Evolutionary conservation across 2,888 invertebrate species (phyloP), one percentile per base, ranked within the genome.

Genomic region (Amorpha juglandis): DNA sequence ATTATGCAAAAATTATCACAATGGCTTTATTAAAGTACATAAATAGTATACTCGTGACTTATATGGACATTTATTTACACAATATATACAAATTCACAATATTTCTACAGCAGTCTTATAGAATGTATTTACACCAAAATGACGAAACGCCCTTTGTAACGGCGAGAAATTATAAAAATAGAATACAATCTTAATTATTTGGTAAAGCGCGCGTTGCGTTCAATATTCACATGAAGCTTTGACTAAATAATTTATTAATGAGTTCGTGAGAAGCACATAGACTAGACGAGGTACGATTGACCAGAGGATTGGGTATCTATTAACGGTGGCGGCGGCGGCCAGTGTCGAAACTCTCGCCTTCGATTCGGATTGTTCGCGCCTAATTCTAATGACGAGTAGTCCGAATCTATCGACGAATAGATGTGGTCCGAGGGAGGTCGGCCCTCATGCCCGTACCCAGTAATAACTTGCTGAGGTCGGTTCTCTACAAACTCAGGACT

Each of bases 391-490:
- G 97, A 96, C 73, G 97, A 97, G 83, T 97, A 97, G 89, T 97
- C 97, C 66, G 97, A 97, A 91, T 98, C 97, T 87, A 98, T 98
- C 83, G 97, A 97, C 67, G 97, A 97, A 87, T 98, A 98, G 81
- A 98, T 97, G 88, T 97, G 97, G 90, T 98, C 97, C 70, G 97
- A 97, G 19, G 97, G 95, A 45, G 97, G 97, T 77, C 97, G 94
- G 75, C 96, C 95, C 72, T 95, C 94, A 64, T 88, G 86, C 14
- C 89, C 92, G 68, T 94, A 94, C 38, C 84, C 80, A 80, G 87
- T 79, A 80, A 93, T 84, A 81, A 85, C 82, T 72, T 88, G 91
- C 66, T 86, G 91, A 50, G 84, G 81, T 58, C 87, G 82, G 71
- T 78, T 82, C 68, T 90, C 91, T 35, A 86, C 79, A 74, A 90